phyloP scores from a whole-genome alignment of 2,113 vertebrate genomes.

The Cyanoderma ruficeps region DNA sequence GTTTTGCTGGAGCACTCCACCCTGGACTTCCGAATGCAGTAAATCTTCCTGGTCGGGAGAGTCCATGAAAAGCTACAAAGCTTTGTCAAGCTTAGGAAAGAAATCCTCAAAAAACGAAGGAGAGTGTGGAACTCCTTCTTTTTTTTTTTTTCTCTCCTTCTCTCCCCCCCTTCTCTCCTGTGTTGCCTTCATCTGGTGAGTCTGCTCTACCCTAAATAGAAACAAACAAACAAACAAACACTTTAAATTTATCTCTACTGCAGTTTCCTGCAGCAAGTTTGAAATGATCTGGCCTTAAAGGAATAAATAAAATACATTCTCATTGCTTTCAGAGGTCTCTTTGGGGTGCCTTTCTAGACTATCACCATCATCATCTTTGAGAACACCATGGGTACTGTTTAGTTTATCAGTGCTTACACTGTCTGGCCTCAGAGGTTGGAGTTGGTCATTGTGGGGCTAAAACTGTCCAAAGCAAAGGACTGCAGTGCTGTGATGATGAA shows the following conservation, averaged over 20 bases:
- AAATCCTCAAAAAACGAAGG: background rate
- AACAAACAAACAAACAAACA: background rate
- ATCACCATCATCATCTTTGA: background rate
- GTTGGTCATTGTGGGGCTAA: background rate
- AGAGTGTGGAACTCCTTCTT: background rate
- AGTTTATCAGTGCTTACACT: background rate
- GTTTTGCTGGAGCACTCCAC: constrained; percentile 51
- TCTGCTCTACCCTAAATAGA: background rate
- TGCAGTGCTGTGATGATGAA: background rate
- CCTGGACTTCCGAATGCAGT: constrained; percentile 48
- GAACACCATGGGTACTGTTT: background rate
- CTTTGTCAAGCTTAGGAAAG: background rate
- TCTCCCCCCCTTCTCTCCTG: no score
- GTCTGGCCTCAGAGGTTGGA: background rate
- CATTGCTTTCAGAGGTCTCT: background rate
- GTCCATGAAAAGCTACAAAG: background rate
- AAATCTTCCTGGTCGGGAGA: background rate
- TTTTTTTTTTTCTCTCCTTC: background rate
- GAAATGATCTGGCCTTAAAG: background rate
- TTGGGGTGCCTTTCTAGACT: background rate
- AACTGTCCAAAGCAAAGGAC: background rate
- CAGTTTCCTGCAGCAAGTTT: background rate
- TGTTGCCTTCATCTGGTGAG: background rate
- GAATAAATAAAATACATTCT: background rate
- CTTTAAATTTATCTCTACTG: background rate